Base-by-base conservation (phyloP, 2,113 vertebrate species). In the Pandion haliaetus region DNA sequence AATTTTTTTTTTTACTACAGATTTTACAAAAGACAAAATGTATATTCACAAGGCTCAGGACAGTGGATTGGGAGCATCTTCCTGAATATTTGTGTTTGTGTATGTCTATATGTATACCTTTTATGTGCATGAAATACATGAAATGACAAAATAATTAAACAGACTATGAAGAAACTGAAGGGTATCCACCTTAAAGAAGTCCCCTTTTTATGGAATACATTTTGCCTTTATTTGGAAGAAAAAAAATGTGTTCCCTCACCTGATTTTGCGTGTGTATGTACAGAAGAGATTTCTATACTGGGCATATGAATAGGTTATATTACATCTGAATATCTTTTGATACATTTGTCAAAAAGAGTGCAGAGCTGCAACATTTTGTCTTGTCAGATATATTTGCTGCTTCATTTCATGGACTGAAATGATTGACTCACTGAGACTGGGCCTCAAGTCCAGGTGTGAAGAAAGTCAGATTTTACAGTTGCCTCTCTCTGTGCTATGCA, bases 191-290 rank as follows among this genome's bases (percentile, higher is more conserved):
- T 59, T 55, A 38, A 15, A n/a, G 29, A 62, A 72, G 9, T 24
- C 13, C 67, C 13, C 7, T 40, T 57, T 85, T 50, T 25, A 55
- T 19, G 20, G 10, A 42, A 55, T 36, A 78, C 1, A n/a, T 50
- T 62, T 59, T 85, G 5, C 7, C 14, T 78, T 85, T 79, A 38
- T 74, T 58, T 78, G 28, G 32, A 38, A 59, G 32, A 50, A 77
- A 73, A 15, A 15, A 50, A 10, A 17, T 0, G 0, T 34, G 2
- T 34, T 59, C 40, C 31, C 86, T 86, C 19, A 58, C 1, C 1
- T 78, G 29, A 59, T 66, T 81, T 73, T 45, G 8, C 23, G 9
- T 18, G 5, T 49, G 3, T 19, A 21, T 14, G 26, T 42, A 38
- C 40, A 70, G 29, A 63, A 86, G 34, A 44, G 16, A 19, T 52